Evolutionary conservation across 1,140 invertebrate genomes (phyloP).

Genomic region (Tetraneura akinire): DNA sequence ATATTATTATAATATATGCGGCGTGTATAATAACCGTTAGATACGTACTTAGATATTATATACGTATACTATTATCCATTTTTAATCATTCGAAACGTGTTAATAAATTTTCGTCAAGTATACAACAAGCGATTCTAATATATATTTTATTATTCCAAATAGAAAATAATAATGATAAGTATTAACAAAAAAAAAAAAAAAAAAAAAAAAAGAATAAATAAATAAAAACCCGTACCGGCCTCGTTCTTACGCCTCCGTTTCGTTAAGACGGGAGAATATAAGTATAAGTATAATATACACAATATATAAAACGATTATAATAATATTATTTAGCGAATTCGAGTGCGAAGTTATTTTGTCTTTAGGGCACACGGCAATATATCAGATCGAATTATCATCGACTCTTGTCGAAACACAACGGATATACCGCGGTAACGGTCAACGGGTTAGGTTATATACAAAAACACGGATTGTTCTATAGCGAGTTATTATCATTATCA

Average conservation of each 20-base stretch:
- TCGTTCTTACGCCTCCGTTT: too few species aligned
- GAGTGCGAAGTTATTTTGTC: conserved; percentile 32
- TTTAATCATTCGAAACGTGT: background rate
- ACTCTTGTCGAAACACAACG: background rate
- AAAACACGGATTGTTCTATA: conserved; percentile 13
- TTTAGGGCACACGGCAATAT: background rate
- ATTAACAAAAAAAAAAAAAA: background rate
- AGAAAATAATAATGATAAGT: too few species aligned
- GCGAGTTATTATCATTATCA: background rate
- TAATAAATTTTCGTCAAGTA: conserved; percentile 10
- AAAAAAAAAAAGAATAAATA: background rate
- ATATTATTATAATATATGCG: too few species aligned
- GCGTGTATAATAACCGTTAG: too few species aligned
- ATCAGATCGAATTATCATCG: conserved; percentile 24
- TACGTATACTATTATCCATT: too few species aligned
- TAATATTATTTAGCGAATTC: background rate
- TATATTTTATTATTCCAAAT: too few species aligned
- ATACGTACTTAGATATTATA: too few species aligned
- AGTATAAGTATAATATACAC: too few species aligned
- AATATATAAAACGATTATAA: too few species aligned
- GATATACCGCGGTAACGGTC: background rate
- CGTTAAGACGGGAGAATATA: background rate
- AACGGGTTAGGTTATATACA: too few species aligned
- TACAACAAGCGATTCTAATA: too few species aligned
- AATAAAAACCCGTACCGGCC: conserved; percentile 8